Conservation (phyloP, 1,140 invertebrate species). For the Cephus cinctus region DNA sequence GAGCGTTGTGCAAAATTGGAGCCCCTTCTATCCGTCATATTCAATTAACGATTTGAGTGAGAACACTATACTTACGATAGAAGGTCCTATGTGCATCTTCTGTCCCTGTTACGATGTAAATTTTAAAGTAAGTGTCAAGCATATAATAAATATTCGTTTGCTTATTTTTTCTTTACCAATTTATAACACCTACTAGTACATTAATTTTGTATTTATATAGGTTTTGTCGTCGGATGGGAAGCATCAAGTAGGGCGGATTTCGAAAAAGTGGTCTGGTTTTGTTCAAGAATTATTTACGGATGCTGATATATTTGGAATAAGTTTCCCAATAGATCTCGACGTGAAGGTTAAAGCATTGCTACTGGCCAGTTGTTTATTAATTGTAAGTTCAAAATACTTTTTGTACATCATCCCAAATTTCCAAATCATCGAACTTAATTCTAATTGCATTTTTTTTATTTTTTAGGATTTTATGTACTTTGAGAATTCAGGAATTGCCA, state of each 20-base stretch:
- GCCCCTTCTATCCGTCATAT: conserved; percentile 74
- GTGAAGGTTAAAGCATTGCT: conserved; percentile 80
- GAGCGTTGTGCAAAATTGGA: conserved; percentile 83
- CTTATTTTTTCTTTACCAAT: conserved; percentile 6
- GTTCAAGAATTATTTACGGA: conserved; percentile 72
- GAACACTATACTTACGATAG: conserved; percentile 76
- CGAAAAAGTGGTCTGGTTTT: conserved; percentile 75
- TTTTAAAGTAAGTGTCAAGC: conserved; percentile 56
- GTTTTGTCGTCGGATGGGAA: conserved; percentile 66
- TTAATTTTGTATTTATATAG: conserved; percentile 42
- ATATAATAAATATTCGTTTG: neutral
- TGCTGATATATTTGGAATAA: conserved; percentile 76
- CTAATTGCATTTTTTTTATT: conserved; percentile 25
- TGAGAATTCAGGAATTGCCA: no score
- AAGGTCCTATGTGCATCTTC: conserved; percentile 81
- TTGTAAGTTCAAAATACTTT: conserved; percentile 58
- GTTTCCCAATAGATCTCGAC: conserved; percentile 78
- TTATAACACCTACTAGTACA: conserved; percentile 1
- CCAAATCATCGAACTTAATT: conserved; percentile 25
- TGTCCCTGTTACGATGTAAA: conserved; percentile 79
- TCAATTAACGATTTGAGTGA: conserved; percentile 75
- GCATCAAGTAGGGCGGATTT: conserved; percentile 71
- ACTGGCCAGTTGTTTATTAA: conserved; percentile 72
- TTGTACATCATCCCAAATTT: conserved; percentile 18
- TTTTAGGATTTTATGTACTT: conserved; percentile 78